Conservation (phyloP, 2,113 vertebrate species). For the Sceloporus tristichus region DNA sequence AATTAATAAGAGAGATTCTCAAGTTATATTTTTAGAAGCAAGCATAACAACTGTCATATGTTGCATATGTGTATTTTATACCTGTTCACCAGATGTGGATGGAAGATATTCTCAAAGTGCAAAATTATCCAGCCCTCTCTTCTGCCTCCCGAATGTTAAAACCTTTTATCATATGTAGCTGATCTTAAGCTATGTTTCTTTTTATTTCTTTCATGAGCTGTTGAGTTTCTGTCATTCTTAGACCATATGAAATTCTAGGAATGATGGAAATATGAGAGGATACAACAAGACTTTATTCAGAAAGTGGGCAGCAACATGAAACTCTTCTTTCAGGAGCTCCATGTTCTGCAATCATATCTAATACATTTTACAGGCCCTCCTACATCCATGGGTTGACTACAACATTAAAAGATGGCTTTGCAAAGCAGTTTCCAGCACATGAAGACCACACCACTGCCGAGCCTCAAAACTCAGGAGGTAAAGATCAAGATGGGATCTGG, state of each 20-base stretch:
- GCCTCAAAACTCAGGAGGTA: background rate
- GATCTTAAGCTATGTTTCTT: constrained; percentile 45
- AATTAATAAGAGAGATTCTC: constrained; percentile 48
- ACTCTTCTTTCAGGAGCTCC: too few species aligned
- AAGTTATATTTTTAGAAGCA: constrained; percentile 46
- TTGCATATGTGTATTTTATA: constrained; percentile 39
- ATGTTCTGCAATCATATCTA: background rate
- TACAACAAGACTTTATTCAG: background rate
- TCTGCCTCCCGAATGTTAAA: background rate
- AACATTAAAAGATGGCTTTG: background rate
- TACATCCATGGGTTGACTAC: background rate
- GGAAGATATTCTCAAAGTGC: constrained; percentile 45
- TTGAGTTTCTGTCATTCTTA: constrained; percentile 52
- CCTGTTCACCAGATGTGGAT: constrained; percentile 70
- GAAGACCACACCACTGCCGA: background rate
- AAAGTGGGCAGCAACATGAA: background rate
- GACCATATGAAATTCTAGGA: constrained; percentile 28
- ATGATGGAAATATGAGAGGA: background rate
- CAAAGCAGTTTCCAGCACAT: background rate
- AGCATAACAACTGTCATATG: constrained; percentile 43
- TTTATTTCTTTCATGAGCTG: constrained; percentile 37
- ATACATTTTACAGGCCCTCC: background rate
- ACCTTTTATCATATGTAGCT: constrained; percentile 24
- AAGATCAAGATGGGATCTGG: background rate
- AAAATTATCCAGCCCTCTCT: constrained; percentile 21